phyloP scores from a whole-genome alignment of 2,888 invertebrate species.

The Mythimna albipuncta region DNA sequence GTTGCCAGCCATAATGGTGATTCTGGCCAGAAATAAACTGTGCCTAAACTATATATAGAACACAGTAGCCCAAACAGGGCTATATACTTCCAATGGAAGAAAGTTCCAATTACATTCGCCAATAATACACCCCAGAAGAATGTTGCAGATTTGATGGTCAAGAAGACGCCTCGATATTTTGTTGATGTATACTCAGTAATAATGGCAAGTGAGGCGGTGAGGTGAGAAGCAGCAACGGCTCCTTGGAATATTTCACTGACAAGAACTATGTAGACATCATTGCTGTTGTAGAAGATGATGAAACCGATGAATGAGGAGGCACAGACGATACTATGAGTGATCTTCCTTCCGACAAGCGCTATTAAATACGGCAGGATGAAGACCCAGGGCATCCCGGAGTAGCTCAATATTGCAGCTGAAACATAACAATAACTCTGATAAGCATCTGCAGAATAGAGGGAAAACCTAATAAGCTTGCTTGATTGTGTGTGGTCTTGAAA shows the following conservation, averaged over 20 bases:
- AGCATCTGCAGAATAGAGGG: neutral
- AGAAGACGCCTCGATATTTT: conserved; percentile 60
- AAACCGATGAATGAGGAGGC: conserved; percentile 39
- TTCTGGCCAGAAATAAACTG: conserved; percentile 66
- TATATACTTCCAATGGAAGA: conserved; percentile 68
- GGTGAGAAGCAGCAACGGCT: conserved; percentile 32
- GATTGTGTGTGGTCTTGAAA: neutral
- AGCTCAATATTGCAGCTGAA: conserved; percentile 58
- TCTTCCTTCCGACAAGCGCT: conserved; percentile 46
- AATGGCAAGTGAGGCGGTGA: conserved; percentile 37
- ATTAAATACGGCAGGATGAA: conserved; percentile 45
- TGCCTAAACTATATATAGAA: conserved; percentile 48
- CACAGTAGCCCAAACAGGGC: conserved; percentile 57
- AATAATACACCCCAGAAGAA: conserved; percentile 52
- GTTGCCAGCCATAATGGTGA: conserved; percentile 68
- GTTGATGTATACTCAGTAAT: conserved; percentile 48
- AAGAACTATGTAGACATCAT: conserved; percentile 56
- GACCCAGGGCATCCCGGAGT: conserved; percentile 47
- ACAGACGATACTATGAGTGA: conserved; percentile 37
- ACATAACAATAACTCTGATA: neutral
- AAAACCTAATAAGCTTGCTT: neutral
- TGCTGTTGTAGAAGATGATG: conserved; percentile 54
- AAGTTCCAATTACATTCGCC: conserved; percentile 69
- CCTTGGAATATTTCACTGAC: conserved; percentile 63
- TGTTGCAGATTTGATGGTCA: conserved; percentile 63